Evolutionary conservation across 2,113 vertebrate species (phyloP).

Genomic region (Dendrocopos noguchii): DNA sequence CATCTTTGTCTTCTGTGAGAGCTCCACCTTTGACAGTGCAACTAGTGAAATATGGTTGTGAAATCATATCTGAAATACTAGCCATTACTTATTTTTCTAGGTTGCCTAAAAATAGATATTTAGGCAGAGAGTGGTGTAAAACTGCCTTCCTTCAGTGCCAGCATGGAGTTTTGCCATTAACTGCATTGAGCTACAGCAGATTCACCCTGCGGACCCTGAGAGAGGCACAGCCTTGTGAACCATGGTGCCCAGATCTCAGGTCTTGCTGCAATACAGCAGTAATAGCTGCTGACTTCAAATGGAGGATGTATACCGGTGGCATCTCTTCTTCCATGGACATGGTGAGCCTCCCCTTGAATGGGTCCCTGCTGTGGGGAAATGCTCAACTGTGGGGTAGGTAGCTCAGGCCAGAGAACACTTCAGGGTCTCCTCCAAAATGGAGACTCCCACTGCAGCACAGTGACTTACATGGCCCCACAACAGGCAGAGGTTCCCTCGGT

Average conservation of each 20-base stretch:
- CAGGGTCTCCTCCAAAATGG: not conserved
- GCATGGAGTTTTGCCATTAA: not conserved
- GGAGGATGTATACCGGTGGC: too few relatives aligned
- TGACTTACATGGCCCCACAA: not conserved
- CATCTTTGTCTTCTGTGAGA: not conserved
- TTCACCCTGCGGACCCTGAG: not conserved
- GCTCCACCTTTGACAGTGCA: not conserved
- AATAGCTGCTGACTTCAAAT: not conserved
- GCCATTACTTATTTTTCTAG: not conserved
- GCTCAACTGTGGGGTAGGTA: not conserved
- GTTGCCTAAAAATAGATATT: not conserved
- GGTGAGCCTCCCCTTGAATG: not conserved
- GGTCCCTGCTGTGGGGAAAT: not conserved
- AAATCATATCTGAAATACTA: not conserved
- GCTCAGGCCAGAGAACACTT: not conserved
- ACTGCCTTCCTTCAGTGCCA: not conserved
- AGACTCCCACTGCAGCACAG: not conserved
- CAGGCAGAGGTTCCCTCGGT: not conserved
- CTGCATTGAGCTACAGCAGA: fast-evolving
- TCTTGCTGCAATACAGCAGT: not conserved
- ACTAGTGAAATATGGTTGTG: not conserved
- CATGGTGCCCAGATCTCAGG: not conserved
- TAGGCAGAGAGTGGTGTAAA: not conserved
- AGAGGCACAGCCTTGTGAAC: not conserved
- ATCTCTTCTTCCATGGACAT: fast-evolving